Evolutionary conservation across 1,140 invertebrate species (phyloP), one percentile per base, ranked within the genome.

Genomic region (Drosophila quadrilineata): DNA sequence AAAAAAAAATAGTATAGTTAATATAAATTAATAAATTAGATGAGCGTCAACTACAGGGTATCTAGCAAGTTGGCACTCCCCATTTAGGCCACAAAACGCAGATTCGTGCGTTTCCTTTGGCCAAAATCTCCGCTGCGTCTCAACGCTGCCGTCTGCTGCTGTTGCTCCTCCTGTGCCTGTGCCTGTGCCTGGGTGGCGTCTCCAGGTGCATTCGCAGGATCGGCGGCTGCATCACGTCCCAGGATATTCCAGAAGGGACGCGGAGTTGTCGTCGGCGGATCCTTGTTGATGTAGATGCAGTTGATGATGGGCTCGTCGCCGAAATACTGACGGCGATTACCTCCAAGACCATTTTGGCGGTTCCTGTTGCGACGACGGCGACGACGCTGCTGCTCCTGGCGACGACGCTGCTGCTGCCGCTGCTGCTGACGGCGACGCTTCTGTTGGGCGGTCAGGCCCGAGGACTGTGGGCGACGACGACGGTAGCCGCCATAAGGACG

Each of bases 221-320:
- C 41, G 10, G n/a, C 14, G 22, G 21, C 52, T 0, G 75, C 72
- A 17, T 56, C 65, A 3, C 87, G 75, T 3, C 87, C 87, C 28
- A 88, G 43, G 1, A 88, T 50, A 22, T 88, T 88, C 87, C 82
- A 88, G 75, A 88, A 88, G 31, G 87, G 87, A 48, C 87, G 87
- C 14, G 58, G 41, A 5, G 87, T 87, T 2, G 86, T 88, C 2
- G 79, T 75, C n/a, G 60, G 35, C 5, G 76, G 68, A 57, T 84
- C 77, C 65, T 87, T 88, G 45, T 87, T 84, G 45, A 88, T 88
- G 54, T 87, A 80, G 16, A 88, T 88, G 75, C 87, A 88, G 21
- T 88, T 88, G 24, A 88, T 71, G 49, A 85, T 66, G 33, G 79
- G 75, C 45, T 88, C 80, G 6, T 80, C 45, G 48, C 36, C 66